phyloP scores from a whole-genome alignment of 2,113 vertebrate species.

The Microtus montanus region DNA sequence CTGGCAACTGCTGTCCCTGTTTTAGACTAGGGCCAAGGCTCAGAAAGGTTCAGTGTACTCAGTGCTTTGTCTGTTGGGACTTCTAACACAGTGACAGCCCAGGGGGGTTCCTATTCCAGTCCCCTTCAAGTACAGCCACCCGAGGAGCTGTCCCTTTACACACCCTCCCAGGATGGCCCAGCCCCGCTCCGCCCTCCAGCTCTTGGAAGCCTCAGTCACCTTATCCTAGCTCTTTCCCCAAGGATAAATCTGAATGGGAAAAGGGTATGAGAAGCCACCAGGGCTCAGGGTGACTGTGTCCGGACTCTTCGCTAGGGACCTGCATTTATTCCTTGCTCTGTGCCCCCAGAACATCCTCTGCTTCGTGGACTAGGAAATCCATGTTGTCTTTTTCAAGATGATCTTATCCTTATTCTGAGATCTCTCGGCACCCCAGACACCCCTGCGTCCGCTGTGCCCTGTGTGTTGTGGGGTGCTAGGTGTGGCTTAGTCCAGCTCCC shows the following conservation, averaged over 20 bases:
- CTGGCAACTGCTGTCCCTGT: neutral
- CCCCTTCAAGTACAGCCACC: fast-evolving
- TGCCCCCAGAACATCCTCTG: neutral
- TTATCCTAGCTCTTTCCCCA: neutral
- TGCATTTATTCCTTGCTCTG: neutral
- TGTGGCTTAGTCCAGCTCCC: neutral
- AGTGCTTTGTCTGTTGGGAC: neutral
- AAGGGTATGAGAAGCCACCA: neutral
- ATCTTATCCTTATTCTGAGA: neutral
- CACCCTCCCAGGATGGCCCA: no score
- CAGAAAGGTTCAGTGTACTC: neutral
- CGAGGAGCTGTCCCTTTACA: neutral
- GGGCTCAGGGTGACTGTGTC: neutral
- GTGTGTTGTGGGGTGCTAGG: neutral
- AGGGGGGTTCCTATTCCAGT: neutral
- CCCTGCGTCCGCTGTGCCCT: neutral
- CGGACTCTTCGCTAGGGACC: neutral
- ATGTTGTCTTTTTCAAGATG: neutral
- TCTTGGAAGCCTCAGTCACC: neutral
- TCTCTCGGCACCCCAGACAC: neutral
- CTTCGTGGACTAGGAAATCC: neutral
- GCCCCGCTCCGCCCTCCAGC: neutral
- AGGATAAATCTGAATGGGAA: neutral
- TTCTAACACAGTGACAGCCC: neutral
- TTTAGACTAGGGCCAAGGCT: neutral